Conservation (phyloP, 2,113 vertebrate species). For the Anarrhichthys ocellatus region DNA sequence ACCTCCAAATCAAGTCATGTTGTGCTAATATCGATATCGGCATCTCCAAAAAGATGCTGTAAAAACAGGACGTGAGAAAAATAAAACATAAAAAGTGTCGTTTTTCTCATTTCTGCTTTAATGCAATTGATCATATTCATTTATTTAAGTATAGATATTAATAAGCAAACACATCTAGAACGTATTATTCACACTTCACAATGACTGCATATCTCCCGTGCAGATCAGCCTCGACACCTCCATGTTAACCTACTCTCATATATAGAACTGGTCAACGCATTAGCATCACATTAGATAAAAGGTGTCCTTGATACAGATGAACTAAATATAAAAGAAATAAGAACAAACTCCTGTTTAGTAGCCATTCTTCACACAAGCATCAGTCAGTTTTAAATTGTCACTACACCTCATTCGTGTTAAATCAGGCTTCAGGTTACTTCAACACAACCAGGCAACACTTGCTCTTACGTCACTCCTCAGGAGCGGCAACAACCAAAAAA, state of each 20-base stretch:
- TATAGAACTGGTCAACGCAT: not conserved
- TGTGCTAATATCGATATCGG: not conserved
- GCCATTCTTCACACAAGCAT: not conserved
- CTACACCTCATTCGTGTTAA: not conserved
- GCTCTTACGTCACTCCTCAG: slow-evolving; percentile 27
- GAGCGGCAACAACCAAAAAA: slow-evolving; percentile 37
- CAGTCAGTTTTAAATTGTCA: not conserved
- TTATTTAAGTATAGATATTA: too few species aligned
- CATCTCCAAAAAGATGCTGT: too few species aligned
- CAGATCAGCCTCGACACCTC: not conserved
- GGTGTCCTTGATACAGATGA: not conserved
- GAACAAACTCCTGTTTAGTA: not conserved
- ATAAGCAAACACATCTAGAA: not conserved
- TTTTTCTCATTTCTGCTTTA: not conserved
- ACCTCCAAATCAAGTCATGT: not conserved
- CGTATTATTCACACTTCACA: not conserved
- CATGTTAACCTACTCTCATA: not conserved
- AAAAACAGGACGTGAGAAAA: not conserved
- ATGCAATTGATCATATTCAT: not conserved
- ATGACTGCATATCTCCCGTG: not conserved
- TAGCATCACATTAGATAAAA: not conserved
- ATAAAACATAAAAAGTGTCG: not conserved
- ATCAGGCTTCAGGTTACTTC: slow-evolving; percentile 3
- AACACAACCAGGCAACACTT: slow-evolving; percentile 37
- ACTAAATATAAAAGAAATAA: not conserved